Conservation (phyloP, 2,113 vertebrate species). For the Leptocoma aspasia region DNA sequence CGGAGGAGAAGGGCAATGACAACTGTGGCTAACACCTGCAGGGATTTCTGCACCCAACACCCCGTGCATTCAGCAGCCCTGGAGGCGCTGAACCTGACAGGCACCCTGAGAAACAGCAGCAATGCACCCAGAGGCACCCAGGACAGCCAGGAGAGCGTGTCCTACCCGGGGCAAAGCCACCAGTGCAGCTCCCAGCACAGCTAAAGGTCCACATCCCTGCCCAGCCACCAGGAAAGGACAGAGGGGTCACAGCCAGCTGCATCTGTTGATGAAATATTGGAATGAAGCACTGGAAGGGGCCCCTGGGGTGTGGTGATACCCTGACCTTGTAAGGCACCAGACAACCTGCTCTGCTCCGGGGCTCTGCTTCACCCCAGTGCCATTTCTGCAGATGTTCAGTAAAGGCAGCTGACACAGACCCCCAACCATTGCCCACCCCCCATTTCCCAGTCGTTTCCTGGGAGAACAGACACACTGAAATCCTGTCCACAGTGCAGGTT, state of each 20-base stretch:
- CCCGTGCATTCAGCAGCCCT: background rate
- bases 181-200: background rate
- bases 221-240: background rate
- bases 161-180: background rate
- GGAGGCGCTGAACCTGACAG: background rate
- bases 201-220: background rate
- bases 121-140: no score
- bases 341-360: background rate
- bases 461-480: background rate
- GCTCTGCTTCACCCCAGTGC: rapidly evolving
- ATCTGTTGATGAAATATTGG: background rate
- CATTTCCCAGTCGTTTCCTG: background rate
- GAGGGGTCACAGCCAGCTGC: background rate
- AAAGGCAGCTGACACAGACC: background rate
- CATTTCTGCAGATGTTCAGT: background rate
- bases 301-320: background rate
- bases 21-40: background rate
- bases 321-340: background rate
- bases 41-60: background rate
- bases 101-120: background rate
- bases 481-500: background rate
- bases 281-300: background rate
- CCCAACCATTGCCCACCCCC: background rate
- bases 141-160: no score
- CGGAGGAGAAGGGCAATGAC: background rate